Conservation (phyloP, 30 jellyfish, hydroid and myxozoan genomes). For the Nemopilema nomurai region DNA sequence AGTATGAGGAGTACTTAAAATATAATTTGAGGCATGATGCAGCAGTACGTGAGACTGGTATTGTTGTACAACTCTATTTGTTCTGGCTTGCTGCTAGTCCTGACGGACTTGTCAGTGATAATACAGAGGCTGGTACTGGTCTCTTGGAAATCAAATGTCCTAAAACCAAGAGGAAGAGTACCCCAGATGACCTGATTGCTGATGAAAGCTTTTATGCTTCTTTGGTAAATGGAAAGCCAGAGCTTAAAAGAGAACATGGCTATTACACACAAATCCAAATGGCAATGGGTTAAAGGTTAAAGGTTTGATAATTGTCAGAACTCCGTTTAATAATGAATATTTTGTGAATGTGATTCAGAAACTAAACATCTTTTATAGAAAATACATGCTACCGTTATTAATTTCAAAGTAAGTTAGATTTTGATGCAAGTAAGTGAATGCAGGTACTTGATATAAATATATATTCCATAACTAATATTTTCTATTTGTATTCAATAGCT, state of each 20-base stretch:
- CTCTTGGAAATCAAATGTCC: conserved; percentile 47
- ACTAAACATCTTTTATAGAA: background rate
- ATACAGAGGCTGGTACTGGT: conserved; percentile 17
- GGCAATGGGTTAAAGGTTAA: conserved; percentile 50
- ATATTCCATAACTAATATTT: background rate
- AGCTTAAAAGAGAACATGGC: conserved; percentile 52
- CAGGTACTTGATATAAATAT: background rate
- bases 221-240: conserved; percentile 14
- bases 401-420: background rate
- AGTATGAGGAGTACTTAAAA: conserved; percentile 23
- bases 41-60: conserved; percentile 35
- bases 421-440: background rate
- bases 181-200: conserved; percentile 4
- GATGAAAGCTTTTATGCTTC: conserved; percentile 18
- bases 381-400: background rate
- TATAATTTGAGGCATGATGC: conserved; percentile 15
- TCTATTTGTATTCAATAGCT: background rate
- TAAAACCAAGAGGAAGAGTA: conserved; percentile 1
- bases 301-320: conserved; percentile 46
- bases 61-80: conserved; percentile 53
- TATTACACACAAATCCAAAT: conserved; percentile 54
- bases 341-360: background rate
- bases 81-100: conserved; percentile 55
- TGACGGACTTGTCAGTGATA: conserved; percentile 28
- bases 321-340: conserved; percentile 24